phyloP scores from a whole-genome alignment of 2,888 invertebrate genomes.

The Drosophila antonietae region DNA sequence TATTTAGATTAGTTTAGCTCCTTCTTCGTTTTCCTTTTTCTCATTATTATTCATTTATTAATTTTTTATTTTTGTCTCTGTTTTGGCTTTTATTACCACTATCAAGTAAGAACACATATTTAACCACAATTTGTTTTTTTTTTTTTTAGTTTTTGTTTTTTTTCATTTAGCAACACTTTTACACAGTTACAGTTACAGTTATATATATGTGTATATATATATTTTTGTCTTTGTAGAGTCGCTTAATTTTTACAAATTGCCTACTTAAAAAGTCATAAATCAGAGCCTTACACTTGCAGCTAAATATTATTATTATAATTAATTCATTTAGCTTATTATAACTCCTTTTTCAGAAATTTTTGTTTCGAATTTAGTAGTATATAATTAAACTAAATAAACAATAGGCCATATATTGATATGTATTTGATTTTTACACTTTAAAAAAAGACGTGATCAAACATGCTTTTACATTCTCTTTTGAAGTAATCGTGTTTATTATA shows the following conservation, averaged over 20 bases:
- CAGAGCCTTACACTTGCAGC: slow-evolving; percentile 64
- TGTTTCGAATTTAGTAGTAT: slow-evolving; percentile 25
- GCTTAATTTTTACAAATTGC: slow-evolving; percentile 73
- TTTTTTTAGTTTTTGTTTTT: slow-evolving; percentile 28
- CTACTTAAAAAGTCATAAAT: slow-evolving; percentile 77
- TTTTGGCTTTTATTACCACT: slow-evolving; percentile 71
- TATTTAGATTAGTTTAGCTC: slow-evolving; percentile 16
- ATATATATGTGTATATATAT: slow-evolving; percentile 7
- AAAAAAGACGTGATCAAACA: slow-evolving; percentile 71
- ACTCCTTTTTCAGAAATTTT: neutral
- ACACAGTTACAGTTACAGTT: slow-evolving; percentile 39
- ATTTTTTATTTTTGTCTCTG: slow-evolving; percentile 32
- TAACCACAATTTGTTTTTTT: slow-evolving; percentile 74
- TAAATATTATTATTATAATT: slow-evolving; percentile 39
- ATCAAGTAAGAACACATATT: slow-evolving; percentile 82
- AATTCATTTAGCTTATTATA: slow-evolving; percentile 23
- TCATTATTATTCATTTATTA: slow-evolving; percentile 4
- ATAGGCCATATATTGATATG: slow-evolving; percentile 84
- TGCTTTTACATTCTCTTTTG: slow-evolving; percentile 42
- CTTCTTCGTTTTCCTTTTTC: slow-evolving; percentile 20
- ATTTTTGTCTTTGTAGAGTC: slow-evolving; percentile 33
- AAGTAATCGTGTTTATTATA: slow-evolving; percentile 37
- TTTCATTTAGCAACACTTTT: slow-evolving; percentile 36
- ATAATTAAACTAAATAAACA: slow-evolving; percentile 78
- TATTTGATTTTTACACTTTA: slow-evolving; percentile 83